Conservation (phyloP, 2,113 vertebrate species). For the Grus americana region DNA sequence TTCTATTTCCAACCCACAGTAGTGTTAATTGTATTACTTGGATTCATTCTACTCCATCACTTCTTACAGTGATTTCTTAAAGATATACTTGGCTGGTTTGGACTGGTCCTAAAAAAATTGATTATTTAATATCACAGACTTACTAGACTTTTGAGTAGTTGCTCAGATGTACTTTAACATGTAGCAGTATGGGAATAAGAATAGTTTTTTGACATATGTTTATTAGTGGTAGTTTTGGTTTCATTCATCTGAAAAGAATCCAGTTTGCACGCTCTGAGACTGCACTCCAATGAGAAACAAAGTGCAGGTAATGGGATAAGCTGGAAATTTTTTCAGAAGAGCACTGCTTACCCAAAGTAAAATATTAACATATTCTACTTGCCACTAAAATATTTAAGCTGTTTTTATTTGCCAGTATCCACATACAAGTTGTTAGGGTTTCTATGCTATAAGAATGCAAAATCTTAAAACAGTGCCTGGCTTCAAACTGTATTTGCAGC, state of each 20-base stretch:
- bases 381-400: conserved; percentile 11
- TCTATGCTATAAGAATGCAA: not conserved
- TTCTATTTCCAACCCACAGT: not conserved
- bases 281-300: not conserved
- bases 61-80: not conserved
- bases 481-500: not conserved
- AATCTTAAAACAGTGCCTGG: not conserved
- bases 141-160: not conserved
- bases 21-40: not conserved
- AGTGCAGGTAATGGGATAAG: not conserved
- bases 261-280: not conserved
- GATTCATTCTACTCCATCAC: not conserved
- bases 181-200: not conserved
- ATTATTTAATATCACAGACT: not conserved
- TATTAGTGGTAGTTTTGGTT: not conserved
- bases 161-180: not conserved
- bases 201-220: not conserved
- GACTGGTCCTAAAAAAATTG: not conserved
- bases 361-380: conserved; percentile 2
- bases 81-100: not conserved
- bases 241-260: not conserved
- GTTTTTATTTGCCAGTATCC: not conserved
- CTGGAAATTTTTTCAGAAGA: not conserved
- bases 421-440: not conserved
- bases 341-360: not conserved